Base-by-base conservation (phyloP, 2,113 vertebrate species). In the Boulengerochromis microlepis region DNA sequence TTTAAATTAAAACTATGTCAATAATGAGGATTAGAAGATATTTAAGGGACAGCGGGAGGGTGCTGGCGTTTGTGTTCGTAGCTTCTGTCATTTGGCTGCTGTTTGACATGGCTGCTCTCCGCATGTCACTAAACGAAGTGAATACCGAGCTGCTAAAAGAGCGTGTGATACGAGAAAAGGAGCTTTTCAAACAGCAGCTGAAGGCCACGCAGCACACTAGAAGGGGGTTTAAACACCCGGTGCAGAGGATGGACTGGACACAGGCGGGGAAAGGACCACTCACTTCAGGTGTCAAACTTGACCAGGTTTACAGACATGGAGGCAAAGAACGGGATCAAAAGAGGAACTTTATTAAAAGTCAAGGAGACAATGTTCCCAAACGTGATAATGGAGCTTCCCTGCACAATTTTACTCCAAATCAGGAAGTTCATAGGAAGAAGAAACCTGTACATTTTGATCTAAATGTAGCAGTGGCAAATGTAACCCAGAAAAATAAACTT, bases 21-120 rank as follows among this genome's bases (percentile, higher is more conserved):
- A 91, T 84, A 78, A 96, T 96, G 95, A 97, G 96, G 92, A 52
- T 98, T 31, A 95, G 96, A 90, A 97, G 96, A 92, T 97, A 98
- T 92, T 96, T 98, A 69, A 95, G 97, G 92, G 98, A 97, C 54
- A 98, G 98, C 89, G 97, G 97, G 86, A 94, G 98, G 91, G 96
- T 97, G 16, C 95, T 99, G 8, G 97, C 96, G 0, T 97, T 98
- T 52, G 97, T 99, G 81, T 98, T 98, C 87, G 93, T 93, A 8
- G 98, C 98, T 45, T 99, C 98, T 54, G 95, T 99, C 87, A 87
- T 97, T 47, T 99, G 98, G 98, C 92, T 99, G 61, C 95, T 99
- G 61, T 97, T 99, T 91, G 98, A 99, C 95, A 98, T 99, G 97
- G 98, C 97, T 91, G 98, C 97, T n/a, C 97, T 99, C 16, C 96